Base-by-base conservation (phyloP, 2,888 invertebrate genomes). In the Synanthedon myopaeformis region DNA sequence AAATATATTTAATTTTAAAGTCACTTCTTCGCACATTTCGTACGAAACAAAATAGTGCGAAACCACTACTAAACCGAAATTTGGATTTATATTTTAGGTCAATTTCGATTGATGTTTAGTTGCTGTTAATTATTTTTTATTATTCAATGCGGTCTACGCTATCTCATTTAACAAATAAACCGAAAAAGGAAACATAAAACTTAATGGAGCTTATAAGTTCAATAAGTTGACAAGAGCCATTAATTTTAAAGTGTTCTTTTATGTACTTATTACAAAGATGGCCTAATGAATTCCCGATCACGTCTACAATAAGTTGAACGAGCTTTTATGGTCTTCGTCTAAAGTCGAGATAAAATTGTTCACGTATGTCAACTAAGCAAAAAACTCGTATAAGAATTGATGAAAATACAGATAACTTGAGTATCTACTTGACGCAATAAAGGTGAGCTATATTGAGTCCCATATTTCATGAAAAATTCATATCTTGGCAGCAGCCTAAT, bases 401-500 rank as follows among this genome's bases (percentile, higher is more conserved):
- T 79, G 69, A 67, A 72, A 76, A 76, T 67, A 57, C 56, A 69
- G 66, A 70, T 72, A 69, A 66, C 66, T 66, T 59, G 61, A 64
- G 64, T 60, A 69, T 69, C 65, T 70, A 71, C 69, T 67, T 66
- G 57, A 56, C 55, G 68, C 69, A 69, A 72, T 75, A 72, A 76
- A 72, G 70, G 69, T 69, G 67, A 66, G 64, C 69, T 70, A 66
- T 74, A 72, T 70, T 4, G 70, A 70, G 74, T 68, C 69, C 23
- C 72, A 82, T 82, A 83, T 83, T 79, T 83, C 83, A 86, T 85
- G 85, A 86, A 86, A 86, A 82, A 86, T 85, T 85, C 85, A 85
- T 85, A 80, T 70, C 74, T 69, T 70, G 71, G 70, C 68, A 64
- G 70, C 66, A 66, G 70, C 76, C 82, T 86, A 86, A 86, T 84